Base-by-base conservation (phyloP, 2,888 invertebrate genomes). In the Piscicola geometra region DNA sequence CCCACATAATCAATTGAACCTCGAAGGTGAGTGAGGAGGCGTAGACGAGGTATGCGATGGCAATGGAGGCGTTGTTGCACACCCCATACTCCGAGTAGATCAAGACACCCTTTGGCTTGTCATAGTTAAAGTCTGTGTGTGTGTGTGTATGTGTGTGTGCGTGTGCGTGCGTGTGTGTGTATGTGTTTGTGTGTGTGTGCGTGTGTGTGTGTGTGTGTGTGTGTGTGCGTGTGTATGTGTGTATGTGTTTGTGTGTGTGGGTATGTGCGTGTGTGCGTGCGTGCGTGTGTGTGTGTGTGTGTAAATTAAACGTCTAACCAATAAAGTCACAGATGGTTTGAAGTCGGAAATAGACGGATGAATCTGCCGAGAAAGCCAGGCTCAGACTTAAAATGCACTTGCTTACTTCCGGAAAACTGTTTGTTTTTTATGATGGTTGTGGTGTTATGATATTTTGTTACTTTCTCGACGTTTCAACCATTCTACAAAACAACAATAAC, bases 321-420 rank as follows among this genome's bases (percentile, higher is more conserved):
- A 73, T 73, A 30, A 73, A 73, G 32, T 73, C 52, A 36, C 73
- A 73, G 35, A 73, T 36, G 35, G 73, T 73, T 30, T 73, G 73
- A 33, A 73, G 25, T 5, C 56, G 50, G 32, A 56, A 35, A 25
- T 73, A 73, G 28, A 60, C n/a, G 2, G 64, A 30, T 21, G 18
- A 35, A 28, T 73, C 73, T 0, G 18, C 64, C 21, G 32, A 28
- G 64, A 28, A 15, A 15, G 5, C 28, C n/a, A 73, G 12, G 60
- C 33, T 41, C n/a, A 73, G 73, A 33, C 60, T 73, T n/a, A 73
- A n/a, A 25, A 73, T 73, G 36, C 52, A 35, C 36, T 56, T 60
- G 18, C 73, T 52, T 18, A 64, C 64, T 18, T 73, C 33, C 2
- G 73, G 73, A 35, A 33, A 73, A 9, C 73, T 67, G 30, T 30